These are phyloP conservation scores for Folsomia candida DNA, from an alignment of 2,888 invertebrate species.

Conservation along the genomic window DNA sequence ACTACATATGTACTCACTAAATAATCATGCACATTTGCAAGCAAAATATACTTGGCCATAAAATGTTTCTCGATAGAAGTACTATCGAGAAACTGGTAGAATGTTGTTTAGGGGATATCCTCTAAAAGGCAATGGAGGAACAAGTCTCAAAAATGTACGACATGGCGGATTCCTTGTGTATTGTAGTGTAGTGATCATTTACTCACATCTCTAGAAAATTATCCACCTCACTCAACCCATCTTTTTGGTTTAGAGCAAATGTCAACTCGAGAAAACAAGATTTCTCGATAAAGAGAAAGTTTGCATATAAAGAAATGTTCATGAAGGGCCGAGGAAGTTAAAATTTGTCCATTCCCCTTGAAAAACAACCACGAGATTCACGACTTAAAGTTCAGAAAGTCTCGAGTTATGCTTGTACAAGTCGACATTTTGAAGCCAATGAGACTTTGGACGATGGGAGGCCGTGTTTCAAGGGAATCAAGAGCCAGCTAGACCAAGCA, in stretches of 20 bases:
- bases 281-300: background rate
- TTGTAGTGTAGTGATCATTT: no score
- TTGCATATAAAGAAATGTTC: constrained; percentile 7
- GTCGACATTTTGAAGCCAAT: background rate
- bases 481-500: background rate
- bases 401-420: background rate
- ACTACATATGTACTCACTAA: no score
- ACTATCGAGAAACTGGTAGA: no score
- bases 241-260: background rate
- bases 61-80: no score
- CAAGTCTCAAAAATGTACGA: no score
- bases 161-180: no score
- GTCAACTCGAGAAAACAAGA: constrained; percentile 2
- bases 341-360: background rate
- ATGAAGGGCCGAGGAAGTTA: background rate
- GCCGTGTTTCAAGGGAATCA: no score
- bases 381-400: constrained; percentile 13
- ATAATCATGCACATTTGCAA: no score
- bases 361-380: constrained; percentile 15
- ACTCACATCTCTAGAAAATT: background rate
- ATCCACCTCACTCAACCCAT: background rate
- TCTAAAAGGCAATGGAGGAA: no score
- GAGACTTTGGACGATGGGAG: background rate
- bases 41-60: no score
- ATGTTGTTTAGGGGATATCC: no score